Conservation (phyloP, 2,113 vertebrate genomes). For the Bubo blakistoni region DNA sequence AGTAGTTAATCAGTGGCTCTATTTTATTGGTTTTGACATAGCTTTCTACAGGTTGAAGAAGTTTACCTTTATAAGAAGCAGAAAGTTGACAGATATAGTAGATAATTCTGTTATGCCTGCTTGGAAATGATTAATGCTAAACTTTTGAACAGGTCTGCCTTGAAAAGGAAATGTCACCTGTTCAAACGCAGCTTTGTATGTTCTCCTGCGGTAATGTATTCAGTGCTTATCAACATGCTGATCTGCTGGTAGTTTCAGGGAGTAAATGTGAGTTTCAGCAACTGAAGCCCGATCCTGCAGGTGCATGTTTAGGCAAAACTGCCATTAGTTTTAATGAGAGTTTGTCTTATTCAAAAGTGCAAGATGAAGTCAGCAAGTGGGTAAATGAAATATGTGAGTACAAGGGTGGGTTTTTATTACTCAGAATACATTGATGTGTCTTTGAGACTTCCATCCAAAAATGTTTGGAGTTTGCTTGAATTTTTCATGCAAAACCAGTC, state of each 20-base stretch:
- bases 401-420: conserved; percentile 31
- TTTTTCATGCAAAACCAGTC: conserved; percentile 2
- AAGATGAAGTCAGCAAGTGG: conserved; percentile 5
- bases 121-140: conserved; percentile 66
- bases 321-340: conserved; percentile 50
- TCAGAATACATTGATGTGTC: background rate
- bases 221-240: conserved; percentile 56
- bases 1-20: conserved; percentile 47
- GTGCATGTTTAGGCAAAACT: conserved; percentile 62
- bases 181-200: conserved; percentile 69
- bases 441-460: background rate
- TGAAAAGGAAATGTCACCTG: conserved; percentile 71
- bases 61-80: conserved; percentile 41
- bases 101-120: conserved; percentile 63
- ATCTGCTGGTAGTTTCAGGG: conserved; percentile 60
- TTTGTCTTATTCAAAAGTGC: conserved; percentile 35
- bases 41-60: conserved; percentile 28
- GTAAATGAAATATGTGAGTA: background rate
- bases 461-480: background rate
- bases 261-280: conserved; percentile 59
- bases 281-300: conserved; percentile 51
- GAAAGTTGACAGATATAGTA: conserved; percentile 57
- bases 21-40: conserved; percentile 28
- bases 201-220: conserved; percentile 34
- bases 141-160: conserved; percentile 52